A percentile compares a stretch with the other conserved stretches of the same genome.
Evolutionary conservation across 2,888 invertebrate genomes (phyloP).

Genomic region (Epinotia ramella): DNA sequence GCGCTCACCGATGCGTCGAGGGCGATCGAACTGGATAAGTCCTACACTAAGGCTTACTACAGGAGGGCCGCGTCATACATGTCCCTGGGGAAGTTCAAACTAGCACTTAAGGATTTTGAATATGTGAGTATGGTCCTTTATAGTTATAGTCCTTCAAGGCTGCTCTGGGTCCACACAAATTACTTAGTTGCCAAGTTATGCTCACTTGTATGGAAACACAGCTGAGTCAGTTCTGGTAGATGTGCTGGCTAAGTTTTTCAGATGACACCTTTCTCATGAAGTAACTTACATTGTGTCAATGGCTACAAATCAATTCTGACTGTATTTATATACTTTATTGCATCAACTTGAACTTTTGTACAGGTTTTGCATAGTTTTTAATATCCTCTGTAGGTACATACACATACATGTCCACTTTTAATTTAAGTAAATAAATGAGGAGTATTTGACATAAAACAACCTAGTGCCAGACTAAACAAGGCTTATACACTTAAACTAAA

Average conservation of each 20-base stretch:
- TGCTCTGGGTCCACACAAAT: neutral
- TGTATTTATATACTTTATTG: too few species aligned
- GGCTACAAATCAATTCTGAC: too few species aligned
- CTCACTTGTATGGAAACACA: neutral
- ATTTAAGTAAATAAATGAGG: neutral
- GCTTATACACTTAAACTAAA: neutral
- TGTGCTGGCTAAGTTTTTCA: neutral
- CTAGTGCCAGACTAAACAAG: neutral
- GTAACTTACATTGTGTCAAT: neutral
- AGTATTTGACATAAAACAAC: neutral
- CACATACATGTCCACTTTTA: too few species aligned
- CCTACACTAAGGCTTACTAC: constrained; percentile 98
- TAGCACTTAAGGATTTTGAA: constrained; percentile 98
- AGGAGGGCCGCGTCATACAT: constrained; percentile 98
- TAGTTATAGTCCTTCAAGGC: neutral
- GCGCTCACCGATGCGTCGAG: constrained; percentile 96
- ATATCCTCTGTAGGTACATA: too few species aligned
- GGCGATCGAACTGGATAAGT: constrained; percentile 95
- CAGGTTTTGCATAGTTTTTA: too few species aligned
- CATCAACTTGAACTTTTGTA: too few species aligned
- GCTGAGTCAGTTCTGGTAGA: neutral
- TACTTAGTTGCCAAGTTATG: neutral
- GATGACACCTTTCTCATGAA: neutral
- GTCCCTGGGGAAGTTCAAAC: constrained; percentile 98
- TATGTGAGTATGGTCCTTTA: constrained; percentile 87